Conservation (phyloP, 2,888 invertebrate genomes). For the Spodoptera littoralis region DNA sequence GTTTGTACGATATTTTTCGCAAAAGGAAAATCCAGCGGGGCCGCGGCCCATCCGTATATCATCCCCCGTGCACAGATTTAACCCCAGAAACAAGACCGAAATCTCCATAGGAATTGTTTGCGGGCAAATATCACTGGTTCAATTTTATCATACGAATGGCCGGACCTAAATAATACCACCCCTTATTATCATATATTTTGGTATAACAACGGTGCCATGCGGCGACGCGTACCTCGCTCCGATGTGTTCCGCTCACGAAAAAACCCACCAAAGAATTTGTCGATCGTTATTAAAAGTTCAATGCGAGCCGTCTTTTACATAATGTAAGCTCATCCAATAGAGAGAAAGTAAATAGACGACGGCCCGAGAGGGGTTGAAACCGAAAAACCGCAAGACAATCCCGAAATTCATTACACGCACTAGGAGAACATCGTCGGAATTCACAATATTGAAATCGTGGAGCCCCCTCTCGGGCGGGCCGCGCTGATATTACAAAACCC, state of each 20-base stretch:
- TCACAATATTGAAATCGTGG: slow-evolving; percentile 87
- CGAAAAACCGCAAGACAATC: slow-evolving; percentile 87
- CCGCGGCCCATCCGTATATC: slow-evolving; percentile 77
- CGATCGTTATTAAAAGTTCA: slow-evolving; percentile 63
- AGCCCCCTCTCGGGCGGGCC: slow-evolving; percentile 56
- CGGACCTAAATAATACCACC: slow-evolving; percentile 83
- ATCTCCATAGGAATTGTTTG: slow-evolving; percentile 88
- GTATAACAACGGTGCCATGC: slow-evolving; percentile 72
- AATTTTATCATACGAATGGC: slow-evolving; percentile 87
- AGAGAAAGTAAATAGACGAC: slow-evolving; percentile 72
- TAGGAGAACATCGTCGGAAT: slow-evolving; percentile 84
- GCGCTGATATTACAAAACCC: slow-evolving; percentile 71
- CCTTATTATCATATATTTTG: slow-evolving; percentile 83
- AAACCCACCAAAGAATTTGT: slow-evolving; percentile 63
- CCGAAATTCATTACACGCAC: slow-evolving; percentile 87
- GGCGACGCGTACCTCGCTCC: slow-evolving; percentile 69
- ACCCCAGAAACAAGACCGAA: slow-evolving; percentile 83
- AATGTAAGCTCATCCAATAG: slow-evolving; percentile 67
- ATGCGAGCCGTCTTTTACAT: slow-evolving; percentile 61
- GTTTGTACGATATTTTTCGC: slow-evolving; percentile 71
- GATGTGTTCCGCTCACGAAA: slow-evolving; percentile 68
- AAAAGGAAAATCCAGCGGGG: slow-evolving; percentile 67
- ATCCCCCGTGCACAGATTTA: slow-evolving; percentile 82
- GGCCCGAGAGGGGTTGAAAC: slow-evolving; percentile 73
- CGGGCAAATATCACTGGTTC: slow-evolving; percentile 84